A percentile compares a stretch with the other conserved stretches of the same genome.
Conservation (phyloP, 2,113 vertebrate genomes). For the Barnardius zonarius region DNA sequence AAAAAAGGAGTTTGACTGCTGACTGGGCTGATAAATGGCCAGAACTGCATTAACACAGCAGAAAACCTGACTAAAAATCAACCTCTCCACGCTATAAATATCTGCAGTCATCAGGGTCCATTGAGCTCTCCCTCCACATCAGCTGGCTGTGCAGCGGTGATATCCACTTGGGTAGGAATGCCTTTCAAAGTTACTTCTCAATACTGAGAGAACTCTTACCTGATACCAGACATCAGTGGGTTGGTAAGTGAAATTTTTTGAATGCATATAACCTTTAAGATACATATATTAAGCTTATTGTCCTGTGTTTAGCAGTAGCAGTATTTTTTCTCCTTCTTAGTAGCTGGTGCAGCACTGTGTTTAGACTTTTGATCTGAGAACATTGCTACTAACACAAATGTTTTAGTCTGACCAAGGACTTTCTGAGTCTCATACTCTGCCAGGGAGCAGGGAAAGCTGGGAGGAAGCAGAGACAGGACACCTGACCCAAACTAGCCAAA, state of each 20-base stretch:
- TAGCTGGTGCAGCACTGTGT: too few species aligned
- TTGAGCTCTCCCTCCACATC: neutral
- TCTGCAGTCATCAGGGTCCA: neutral
- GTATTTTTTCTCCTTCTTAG: too few species aligned
- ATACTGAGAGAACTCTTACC: neutral
- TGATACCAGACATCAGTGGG: neutral
- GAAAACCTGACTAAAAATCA: neutral
- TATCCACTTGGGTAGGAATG: neutral
- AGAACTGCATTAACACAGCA: neutral
- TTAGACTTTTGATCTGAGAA: too few species aligned
- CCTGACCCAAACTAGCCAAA: too few species aligned
- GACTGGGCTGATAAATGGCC: neutral
- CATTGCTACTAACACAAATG: too few species aligned
- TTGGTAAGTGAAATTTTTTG: neutral
- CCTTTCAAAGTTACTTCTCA: rapidly evolving
- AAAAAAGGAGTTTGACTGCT: neutral
- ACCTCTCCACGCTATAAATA: neutral
- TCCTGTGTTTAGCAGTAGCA: too few species aligned
- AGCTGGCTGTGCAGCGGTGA: rapidly evolving
- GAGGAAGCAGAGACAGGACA: too few species aligned
- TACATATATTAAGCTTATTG: neutral
- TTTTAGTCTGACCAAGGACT: too few species aligned
- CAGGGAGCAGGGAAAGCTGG: too few species aligned
- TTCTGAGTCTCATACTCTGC: too few species aligned
- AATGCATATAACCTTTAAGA: too few species aligned